Base-by-base conservation (phyloP, 2,888 invertebrate genomes). In the Catocala nupta region DNA sequence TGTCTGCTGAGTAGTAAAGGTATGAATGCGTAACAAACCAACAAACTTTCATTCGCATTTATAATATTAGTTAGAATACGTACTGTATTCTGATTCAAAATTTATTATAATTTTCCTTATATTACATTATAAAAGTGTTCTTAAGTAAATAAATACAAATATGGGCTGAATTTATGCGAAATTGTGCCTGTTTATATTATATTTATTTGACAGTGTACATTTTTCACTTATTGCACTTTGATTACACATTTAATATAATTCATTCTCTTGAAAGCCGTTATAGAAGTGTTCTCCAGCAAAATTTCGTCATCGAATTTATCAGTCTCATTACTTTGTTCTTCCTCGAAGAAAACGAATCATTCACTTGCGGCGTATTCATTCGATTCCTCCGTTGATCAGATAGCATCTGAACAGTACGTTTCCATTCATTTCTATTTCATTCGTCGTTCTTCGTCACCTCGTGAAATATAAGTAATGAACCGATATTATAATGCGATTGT, bases 351-450 rank as follows among this genome's bases (percentile, higher is more conserved):
- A 73, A 55, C 39, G 53, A 77, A 75, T 69, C 65, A 68, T 71
- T 71, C 68, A 69, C 67, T 64, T 64, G 68, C 52, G 60, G 62
- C 59, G 73, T 81, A 82, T 78, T 83, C 80, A 80, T 83, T 84
- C 80, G 70, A 77, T 82, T 80, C 75, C 66, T 61, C 66, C 68
- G 70, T 64, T 67, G 66, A 71, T 70, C 73, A 69, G 78, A 78
- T 78, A 81, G 65, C 76, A 79, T 70, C 78, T 71, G 74, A 66
- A 68, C 54, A 68, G 55, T 52, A 62, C 66, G 68, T 52, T 60
- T 65, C 61, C 65, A 58, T 65, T 77, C 75, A 73, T 73, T 75
- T 69, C 55, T 62, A 57, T 73, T 69, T 63, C 53, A 56, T 50
- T 51, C 66, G 45, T 70, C 50, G 49, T 54, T 64, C 66, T 66